Base-by-base conservation (phyloP, 92 coral and sea anemone species). In the Parazoanthus swiftii region DNA sequence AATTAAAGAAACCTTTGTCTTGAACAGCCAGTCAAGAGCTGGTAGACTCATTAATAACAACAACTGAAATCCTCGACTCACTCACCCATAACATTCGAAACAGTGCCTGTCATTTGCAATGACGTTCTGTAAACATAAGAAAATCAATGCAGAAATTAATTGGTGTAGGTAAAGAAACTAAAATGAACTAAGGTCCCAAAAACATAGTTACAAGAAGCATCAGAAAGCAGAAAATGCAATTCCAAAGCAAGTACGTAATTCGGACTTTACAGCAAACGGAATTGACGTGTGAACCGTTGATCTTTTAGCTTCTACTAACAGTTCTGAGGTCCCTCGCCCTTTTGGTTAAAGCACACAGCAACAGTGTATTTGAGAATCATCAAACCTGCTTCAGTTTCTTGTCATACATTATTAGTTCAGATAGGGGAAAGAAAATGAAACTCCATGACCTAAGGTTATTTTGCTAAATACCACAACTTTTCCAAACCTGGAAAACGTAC, bases 61-160 rank as follows among this genome's bases (percentile, higher is more conserved):
- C 33, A 29, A 29, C 33, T 29, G 33, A 29, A 29, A 29, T 29
- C 33, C 33, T 29, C 66, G 8, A 48, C 51, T 48, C 51, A 87
- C 98, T 86, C 85, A 95, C 93, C 99, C 99, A 85, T 97, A 97
- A 78, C 98, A 95, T 88, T 97, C 99, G 88, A 97, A 97, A 89
- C 99, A 97, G 85, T 97, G 99, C 54, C 99, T 89, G 88, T 97
- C 99, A 88, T 96, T 97, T 54, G 95, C 94, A 91, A 97, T 95
- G 2, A 97, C 98, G 89, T 94, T 91, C 96, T 95, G 78, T 36
- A 66, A 58, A 86, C 88, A 38, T 44, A 77, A 23, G 33, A 74
- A 81, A 76, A 26, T 14, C 23, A 9, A 67, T n/a, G 0, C 25
- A 15, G 26, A n/a, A 39, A 42, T 39, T 37, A 46, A 59, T 35